Conservation (phyloP, 2,113 vertebrate genomes). For the Xyrauchen texanus region DNA sequence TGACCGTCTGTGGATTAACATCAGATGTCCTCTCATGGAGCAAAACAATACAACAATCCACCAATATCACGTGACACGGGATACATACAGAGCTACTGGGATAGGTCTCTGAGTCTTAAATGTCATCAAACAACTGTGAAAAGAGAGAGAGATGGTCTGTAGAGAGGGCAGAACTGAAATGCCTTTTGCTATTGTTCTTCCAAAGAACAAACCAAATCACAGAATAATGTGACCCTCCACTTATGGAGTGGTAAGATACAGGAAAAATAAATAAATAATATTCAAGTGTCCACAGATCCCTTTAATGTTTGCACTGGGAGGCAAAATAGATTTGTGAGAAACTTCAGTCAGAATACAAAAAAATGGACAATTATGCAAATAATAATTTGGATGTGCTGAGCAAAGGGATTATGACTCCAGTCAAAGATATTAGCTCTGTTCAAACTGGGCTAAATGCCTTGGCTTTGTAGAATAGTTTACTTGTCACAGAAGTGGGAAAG, state of each 20-base stretch:
- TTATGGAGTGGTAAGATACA: slow-evolving; percentile 9
- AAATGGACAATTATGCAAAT: slow-evolving; percentile 1
- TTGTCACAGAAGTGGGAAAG: not conserved
- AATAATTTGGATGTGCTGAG: not conserved
- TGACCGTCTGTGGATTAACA: slow-evolving; percentile 38
- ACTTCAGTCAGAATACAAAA: not conserved
- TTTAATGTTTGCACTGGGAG: not conserved
- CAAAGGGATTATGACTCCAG: not conserved
- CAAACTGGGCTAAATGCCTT: not conserved
- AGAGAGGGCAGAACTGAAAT: slow-evolving; percentile 69
- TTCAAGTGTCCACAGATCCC: slow-evolving; percentile 6
- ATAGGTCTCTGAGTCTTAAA: slow-evolving; percentile 47
- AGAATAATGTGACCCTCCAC: slow-evolving; percentile 59
- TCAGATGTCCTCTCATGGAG: slow-evolving; percentile 39
- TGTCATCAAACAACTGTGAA: slow-evolving; percentile 65
- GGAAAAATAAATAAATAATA: slow-evolving; percentile 65
- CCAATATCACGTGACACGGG: slow-evolving; percentile 36
- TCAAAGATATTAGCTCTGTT: not conserved
- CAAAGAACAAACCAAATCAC: slow-evolving; percentile 79
- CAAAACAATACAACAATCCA: slow-evolving; percentile 43
- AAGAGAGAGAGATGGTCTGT: slow-evolving; percentile 60
- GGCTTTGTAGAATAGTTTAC: not conserved
- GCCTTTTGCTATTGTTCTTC: slow-evolving; percentile 76
- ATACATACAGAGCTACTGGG: slow-evolving; percentile 43
- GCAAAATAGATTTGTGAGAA: slow-evolving; percentile 12